Evolutionary conservation across 2,797 vertebrate genomes (phyloP).

Genomic region (Uromys caudimaculatus): DNA sequence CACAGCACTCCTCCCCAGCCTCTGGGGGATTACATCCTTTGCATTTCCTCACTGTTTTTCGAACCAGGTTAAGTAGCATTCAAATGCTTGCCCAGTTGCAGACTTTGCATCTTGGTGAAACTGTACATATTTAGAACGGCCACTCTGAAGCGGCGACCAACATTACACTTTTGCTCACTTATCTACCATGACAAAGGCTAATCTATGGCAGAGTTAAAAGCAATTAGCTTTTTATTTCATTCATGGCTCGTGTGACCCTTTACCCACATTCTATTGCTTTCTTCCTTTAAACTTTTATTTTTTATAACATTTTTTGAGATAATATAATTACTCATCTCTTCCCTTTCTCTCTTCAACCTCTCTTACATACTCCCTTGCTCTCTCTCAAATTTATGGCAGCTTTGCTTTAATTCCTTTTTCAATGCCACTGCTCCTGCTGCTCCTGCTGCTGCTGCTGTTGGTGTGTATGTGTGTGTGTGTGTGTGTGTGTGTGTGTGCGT

Average conservation of each 20-base stretch:
- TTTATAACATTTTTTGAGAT: not conserved
- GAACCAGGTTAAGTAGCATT: no score
- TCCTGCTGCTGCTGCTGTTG: not conserved
- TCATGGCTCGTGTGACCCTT: not conserved
- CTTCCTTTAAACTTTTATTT: not conserved
- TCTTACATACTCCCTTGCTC: not conserved
- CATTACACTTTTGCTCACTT: not conserved
- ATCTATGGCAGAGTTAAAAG: not conserved
- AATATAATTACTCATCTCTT: not conserved
- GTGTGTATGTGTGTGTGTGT: not conserved
- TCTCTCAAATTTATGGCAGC: not conserved
- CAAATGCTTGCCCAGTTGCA: not conserved
- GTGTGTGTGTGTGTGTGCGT: not conserved
- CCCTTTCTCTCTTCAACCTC: not conserved
- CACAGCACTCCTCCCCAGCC: not conserved
- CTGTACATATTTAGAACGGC: not conserved
- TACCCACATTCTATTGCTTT: not conserved
- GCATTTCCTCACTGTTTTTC: not conserved
- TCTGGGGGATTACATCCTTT: not conserved
- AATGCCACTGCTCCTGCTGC: not conserved
- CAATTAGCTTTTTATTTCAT: not conserved
- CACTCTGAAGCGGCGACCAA: not conserved
- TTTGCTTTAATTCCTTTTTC: no score
- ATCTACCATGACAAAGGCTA: no score
- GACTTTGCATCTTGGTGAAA: not conserved